phyloP scores from a whole-genome alignment of 2,888 invertebrate genomes.

The Brachyptera risi region DNA sequence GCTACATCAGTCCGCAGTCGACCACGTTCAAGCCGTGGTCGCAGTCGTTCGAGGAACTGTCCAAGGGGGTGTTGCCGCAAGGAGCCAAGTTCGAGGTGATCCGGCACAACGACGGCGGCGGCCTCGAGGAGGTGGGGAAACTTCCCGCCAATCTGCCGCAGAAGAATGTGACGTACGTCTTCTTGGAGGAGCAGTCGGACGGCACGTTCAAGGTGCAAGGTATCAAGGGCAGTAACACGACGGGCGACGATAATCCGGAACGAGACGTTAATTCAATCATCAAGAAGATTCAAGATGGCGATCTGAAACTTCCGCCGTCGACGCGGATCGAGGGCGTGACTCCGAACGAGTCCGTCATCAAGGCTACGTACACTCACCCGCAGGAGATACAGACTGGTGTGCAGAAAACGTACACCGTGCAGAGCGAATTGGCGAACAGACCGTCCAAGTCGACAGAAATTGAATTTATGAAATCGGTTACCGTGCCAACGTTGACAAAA shows the following conservation, averaged over 20 bases:
- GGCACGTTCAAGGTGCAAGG: constrained; percentile 83
- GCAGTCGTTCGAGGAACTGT: constrained; percentile 66
- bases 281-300: constrained; percentile 74
- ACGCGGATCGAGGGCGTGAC: too few relatives aligned
- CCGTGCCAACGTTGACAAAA: neutral
- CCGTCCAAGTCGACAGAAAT: neutral
- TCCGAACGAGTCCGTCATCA: neutral
- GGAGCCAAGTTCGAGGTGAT: constrained; percentile 76
- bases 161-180: constrained; percentile 82
- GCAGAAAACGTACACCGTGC: too few relatives aligned
- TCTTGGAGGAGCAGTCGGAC: constrained; percentile 80
- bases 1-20: neutral
- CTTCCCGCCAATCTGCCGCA: constrained; percentile 55
- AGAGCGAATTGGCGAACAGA: too few relatives aligned
- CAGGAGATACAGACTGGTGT: too few relatives aligned
- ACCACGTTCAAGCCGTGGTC: neutral
- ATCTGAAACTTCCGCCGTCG: constrained; percentile 68
- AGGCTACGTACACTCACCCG: neutral
- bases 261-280: constrained; percentile 75
- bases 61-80: constrained; percentile 72
- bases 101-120: constrained; percentile 71
- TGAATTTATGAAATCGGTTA: neutral
- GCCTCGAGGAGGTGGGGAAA: constrained; percentile 63
- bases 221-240: constrained; percentile 59
- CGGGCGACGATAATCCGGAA: constrained; percentile 55